Evolutionary conservation across 1,140 invertebrate genomes (phyloP), one percentile per base, ranked within the genome.

Genomic region (Tyrophagus putrescentiae): DNA sequence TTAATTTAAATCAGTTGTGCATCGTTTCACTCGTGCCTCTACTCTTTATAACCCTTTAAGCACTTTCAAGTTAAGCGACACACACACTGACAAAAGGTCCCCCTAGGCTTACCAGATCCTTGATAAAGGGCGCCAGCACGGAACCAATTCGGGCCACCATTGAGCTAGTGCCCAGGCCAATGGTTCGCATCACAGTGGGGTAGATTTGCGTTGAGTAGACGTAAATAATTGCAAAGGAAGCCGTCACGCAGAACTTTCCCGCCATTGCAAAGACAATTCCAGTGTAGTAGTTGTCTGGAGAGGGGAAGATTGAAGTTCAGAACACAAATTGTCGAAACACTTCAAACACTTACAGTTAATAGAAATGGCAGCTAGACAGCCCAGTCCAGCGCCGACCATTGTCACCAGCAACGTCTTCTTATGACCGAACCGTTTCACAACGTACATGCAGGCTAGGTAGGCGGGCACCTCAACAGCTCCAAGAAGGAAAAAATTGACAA

Each of bases 171-270:
- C 73, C 72, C 28, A 74, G 39, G 23, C 64, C 71, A 13, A 66
- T 65, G 53, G 72, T 72, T n/a, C 73, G 63, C n/a, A 74, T 63
- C 1, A 68, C 65, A 0, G 86, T 89, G 1, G 86, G 86, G 66
- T 85, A 87, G 67, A 87, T 82, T 73, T 90, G 86, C 4, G 82
- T 80, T 7, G 85, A 83, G 68, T 84, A 86, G 42, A 88, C 77
- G 66, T 87, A 88, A 33, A 87, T 79, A 1, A 84, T 80, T 29
- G 81, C 83, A 67, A 85, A 89, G 6, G 84, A 84, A 0, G 83
- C 79, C 0, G 85, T 86, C 54, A 87, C 86, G 16, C 82, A 81
- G 64, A 89, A 74, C 73, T 89, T 89, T 6, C 83, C 85, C 41
- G 84, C 69, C 84, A 88, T 87, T 6, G 84, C 82, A 41, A 82